Percentiles rank a stretch among this genome's conserved stretches.
These are phyloP conservation scores for Perodicticus potto DNA, from an alignment of 2,797 vertebrate species.

Conservation along the genomic window DNA sequence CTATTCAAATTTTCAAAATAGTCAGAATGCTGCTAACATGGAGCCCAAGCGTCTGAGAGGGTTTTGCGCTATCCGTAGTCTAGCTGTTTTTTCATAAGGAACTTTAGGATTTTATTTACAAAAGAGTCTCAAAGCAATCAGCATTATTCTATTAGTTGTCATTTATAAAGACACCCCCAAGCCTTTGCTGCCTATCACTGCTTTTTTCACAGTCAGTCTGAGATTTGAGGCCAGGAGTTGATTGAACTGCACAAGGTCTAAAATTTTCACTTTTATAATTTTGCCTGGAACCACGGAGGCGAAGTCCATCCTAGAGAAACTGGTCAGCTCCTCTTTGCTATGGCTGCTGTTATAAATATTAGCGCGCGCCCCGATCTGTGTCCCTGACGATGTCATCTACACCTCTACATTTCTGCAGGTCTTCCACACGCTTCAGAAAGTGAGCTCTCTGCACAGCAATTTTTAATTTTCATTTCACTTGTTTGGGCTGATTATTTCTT, in stretches of 20 bases:
- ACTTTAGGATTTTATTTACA: constrained; percentile 37
- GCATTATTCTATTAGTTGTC: constrained; percentile 27
- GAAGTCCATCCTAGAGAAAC: not conserved
- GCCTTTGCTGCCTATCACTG: not conserved
- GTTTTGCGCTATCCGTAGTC: not conserved
- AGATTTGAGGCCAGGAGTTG: constrained; percentile 38
- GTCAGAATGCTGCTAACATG: not conserved
- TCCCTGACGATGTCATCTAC: not conserved
- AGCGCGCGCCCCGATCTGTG: not conserved
- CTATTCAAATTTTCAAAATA: not conserved
- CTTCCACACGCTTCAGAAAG: not conserved
- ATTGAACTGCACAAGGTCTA: not conserved
- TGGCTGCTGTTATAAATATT: not conserved
- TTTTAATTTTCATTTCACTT: not conserved
- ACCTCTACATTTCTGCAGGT: not conserved
- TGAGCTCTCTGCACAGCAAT: not conserved
- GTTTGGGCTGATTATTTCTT: constrained; percentile 29
- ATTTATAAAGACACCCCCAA: constrained; percentile 52
- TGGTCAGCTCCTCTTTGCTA: not conserved
- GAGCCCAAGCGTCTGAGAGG: not conserved
- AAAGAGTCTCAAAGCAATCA: constrained; percentile 4
- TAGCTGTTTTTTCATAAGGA: not conserved
- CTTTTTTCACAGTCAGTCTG: not conserved
- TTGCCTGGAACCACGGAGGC: not conserved
- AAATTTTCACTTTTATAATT: not conserved